Evolutionary conservation across 1,140 invertebrate genomes (phyloP).

Genomic region (Callitettix versicolor): DNA sequence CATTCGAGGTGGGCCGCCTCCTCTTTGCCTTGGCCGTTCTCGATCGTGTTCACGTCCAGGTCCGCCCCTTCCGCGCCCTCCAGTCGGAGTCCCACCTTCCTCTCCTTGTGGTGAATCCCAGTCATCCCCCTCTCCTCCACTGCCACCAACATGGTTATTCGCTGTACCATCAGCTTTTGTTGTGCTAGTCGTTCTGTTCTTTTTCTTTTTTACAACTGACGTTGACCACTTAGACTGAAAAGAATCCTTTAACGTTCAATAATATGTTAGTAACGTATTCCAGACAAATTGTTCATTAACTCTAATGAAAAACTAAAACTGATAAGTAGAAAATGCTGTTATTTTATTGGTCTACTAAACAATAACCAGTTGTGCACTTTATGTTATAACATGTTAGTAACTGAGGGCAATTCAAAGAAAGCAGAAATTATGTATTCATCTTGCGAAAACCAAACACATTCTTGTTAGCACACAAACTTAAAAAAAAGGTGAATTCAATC

Average conservation of each 20-base stretch:
- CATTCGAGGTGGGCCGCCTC: slow-evolving; percentile 37
- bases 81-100: slow-evolving; percentile 30
- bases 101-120: slow-evolving; percentile 32
- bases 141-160: slow-evolving; percentile 18
- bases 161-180: slow-evolving; percentile 22
- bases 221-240: slow-evolving; percentile 63
- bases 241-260: slow-evolving; percentile 11
- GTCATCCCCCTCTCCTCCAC: slow-evolving; percentile 29
- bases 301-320: too few relatives aligned
- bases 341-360: too few relatives aligned
- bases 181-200: slow-evolving; percentile 30
- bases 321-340: too few relatives aligned
- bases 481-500: too few relatives aligned
- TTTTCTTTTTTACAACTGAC: slow-evolving; percentile 75
- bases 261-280: not conserved
- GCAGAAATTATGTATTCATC: too few relatives aligned
- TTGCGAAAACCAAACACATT: too few relatives aligned
- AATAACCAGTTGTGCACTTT: too few relatives aligned
- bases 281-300: not conserved
- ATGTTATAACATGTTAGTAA: too few relatives aligned
- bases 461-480: too few relatives aligned
- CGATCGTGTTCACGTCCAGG: slow-evolving; percentile 36
- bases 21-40: slow-evolving; percentile 35
- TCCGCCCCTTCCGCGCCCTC: slow-evolving; percentile 38
- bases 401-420: too few relatives aligned